Base-by-base conservation (phyloP, 2,797 vertebrate genomes). In the Sebastes iracundus region DNA sequence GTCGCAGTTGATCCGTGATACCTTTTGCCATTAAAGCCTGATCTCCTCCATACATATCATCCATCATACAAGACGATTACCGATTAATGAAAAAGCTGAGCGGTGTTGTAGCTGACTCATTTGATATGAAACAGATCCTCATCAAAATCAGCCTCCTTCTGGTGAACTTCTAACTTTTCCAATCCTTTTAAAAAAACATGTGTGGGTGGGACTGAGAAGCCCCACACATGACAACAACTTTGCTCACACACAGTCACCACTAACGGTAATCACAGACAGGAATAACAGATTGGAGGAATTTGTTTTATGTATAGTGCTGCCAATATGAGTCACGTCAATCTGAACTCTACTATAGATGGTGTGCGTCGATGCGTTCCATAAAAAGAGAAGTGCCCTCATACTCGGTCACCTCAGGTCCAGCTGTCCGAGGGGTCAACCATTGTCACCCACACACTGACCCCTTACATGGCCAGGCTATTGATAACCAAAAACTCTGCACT, bases 401-500 rank as follows among this genome's bases (percentile, higher is more conserved):
- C 77, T 62, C 10, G 42, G 63, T 60, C 68, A 46, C 6, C 11
- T 56, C 67, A 46, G 80, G 78, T 74, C 69, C 92, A 94, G 92
- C 93, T 94, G 94, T 92, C 76, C 28, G 0, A 2, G 1, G 56
- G 90, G 87, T 85, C 87, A 76, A 67, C 75, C 80, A 86, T 83
- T 80, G 84, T 88, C 80, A 73, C 85, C 69, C 73, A 28, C 52
- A 46, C 74, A 38, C 77, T 88, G 92, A 94, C 93, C 91, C 86
- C 76, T 67, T 38, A 74, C 64, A 81, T 61, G 71, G 58, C 25
- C 4, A 18, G 28, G 88, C 93, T 93, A 94, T 90, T 94, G 93
- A 94, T 94, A 92, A 93, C 86, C 74, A 25, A 28, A 64, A 75
- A 84, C 76, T 79, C 75, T 87, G 85, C 74, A 22, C 86, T 87